Percentiles rank a stretch among this genome's conserved stretches.
phyloP scores from a whole-genome alignment of 2,113 vertebrate species.

The Callospermophilus lateralis region DNA sequence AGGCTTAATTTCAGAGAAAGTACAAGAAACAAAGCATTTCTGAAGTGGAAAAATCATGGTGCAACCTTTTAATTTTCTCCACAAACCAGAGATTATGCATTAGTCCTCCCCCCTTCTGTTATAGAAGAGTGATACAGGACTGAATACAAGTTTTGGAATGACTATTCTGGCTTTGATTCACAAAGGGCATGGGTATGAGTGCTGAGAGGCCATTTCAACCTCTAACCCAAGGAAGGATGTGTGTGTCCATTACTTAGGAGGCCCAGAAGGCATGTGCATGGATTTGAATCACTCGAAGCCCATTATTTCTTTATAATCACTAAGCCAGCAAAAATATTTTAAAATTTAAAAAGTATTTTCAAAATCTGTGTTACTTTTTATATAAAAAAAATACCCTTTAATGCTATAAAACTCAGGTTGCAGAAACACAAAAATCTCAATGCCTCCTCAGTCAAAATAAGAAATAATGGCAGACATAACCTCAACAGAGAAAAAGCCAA shows the following conservation, averaged over 20 bases:
- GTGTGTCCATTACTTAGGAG: not conserved
- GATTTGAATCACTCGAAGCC: not conserved
- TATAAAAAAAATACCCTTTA: conserved; percentile 29
- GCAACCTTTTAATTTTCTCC: not conserved
- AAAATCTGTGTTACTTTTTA: not conserved
- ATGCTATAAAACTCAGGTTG: conserved; percentile 38
- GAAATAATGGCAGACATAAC: not conserved
- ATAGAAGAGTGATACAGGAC: not conserved
- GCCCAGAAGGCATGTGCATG: not conserved
- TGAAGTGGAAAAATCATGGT: conserved; percentile 34
- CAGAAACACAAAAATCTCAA: not conserved
- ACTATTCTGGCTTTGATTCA: not conserved
- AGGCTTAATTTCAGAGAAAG: not conserved
- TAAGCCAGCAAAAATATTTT: conserved; percentile 33
- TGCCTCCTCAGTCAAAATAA: conserved; percentile 4
- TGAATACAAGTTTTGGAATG: not conserved
- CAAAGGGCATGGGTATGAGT: not conserved
- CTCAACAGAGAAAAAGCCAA: conserved; percentile 22
- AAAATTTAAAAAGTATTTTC: conserved; percentile 18
- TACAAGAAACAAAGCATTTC: not conserved
- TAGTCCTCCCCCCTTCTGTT: not conserved
- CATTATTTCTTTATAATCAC: conserved; percentile 11
- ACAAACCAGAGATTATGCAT: not conserved
- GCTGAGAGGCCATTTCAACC: not conserved
- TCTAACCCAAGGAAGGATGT: not conserved